A percentile compares a stretch with the other conserved stretches of the same genome.
Conservation (phyloP, 2,797 vertebrate genomes). For the Liparis tanakae region DNA sequence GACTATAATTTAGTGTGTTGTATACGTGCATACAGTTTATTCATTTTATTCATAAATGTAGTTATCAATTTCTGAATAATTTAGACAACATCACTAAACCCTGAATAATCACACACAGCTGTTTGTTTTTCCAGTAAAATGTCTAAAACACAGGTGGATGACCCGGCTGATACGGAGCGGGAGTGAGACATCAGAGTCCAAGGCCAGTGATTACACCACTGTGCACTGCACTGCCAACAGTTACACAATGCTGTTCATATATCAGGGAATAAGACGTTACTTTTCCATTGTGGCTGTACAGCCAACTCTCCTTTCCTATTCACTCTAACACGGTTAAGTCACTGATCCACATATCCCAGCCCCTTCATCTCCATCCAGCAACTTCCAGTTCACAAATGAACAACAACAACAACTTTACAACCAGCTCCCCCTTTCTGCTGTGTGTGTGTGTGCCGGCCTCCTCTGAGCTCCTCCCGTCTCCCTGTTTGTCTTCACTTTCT, state of each 20-base stretch:
- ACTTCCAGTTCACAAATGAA: constrained; percentile 34
- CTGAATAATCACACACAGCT: neutral
- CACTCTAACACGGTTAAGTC: constrained; percentile 15
- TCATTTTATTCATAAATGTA: neutral
- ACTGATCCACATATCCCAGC: constrained; percentile 10
- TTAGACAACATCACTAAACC: constrained; percentile 1
- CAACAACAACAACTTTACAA: constrained; percentile 34
- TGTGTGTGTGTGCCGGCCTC: constrained; percentile 48
- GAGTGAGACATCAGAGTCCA: constrained; percentile 55
- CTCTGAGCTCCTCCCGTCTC: constrained; percentile 58
- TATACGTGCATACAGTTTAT: neutral
- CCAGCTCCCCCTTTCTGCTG: constrained; percentile 32
- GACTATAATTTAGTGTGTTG: neutral
- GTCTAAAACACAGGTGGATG: constrained; percentile 59
- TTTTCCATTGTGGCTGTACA: constrained; percentile 27
- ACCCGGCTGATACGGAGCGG: constrained; percentile 47
- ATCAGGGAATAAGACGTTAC: constrained; percentile 40
- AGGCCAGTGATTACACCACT: constrained; percentile 63
- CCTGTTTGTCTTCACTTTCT: constrained; percentile 68
- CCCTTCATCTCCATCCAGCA: constrained; percentile 14
- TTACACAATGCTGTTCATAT: constrained; percentile 62
- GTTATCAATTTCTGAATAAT: constrained; percentile 5
- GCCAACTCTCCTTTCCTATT: constrained; percentile 29
- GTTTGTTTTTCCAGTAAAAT: constrained; percentile 52
- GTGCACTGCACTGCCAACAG: constrained; percentile 42